A percentile compares a stretch with the other conserved stretches of the same genome.
phyloP scores from a whole-genome alignment of 2,113 vertebrate genomes.

The Gymnarchus niloticus region DNA sequence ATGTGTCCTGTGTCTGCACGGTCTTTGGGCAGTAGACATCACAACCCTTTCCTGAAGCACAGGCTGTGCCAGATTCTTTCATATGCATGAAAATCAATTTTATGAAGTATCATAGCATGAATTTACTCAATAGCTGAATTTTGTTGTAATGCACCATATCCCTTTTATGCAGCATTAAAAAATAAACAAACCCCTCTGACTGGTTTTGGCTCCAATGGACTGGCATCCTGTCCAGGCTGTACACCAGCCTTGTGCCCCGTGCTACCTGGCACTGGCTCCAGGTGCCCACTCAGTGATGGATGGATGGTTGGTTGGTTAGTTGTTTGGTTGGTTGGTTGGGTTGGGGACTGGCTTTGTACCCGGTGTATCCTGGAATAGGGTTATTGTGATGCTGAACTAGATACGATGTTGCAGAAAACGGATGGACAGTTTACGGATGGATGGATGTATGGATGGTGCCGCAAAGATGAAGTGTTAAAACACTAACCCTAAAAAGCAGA shows the following conservation, averaged over 20 bases:
- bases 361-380: background rate
- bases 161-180: background rate
- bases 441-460: background rate
- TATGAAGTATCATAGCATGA: background rate
- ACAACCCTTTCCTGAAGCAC: background rate
- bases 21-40: background rate
- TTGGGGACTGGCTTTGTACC: background rate
- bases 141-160: background rate
- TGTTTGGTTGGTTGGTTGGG: background rate
- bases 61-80: background rate
- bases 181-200: background rate
- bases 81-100: background rate
- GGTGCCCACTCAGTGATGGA: too few relatives aligned
- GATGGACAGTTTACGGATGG: too few relatives aligned
- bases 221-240: background rate
- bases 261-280: background rate
- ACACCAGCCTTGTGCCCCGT: background rate
- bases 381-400: background rate
- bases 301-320: background rate
- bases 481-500: background rate
- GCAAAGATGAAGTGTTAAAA: background rate
- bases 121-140: background rate
- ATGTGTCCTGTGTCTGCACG: background rate
- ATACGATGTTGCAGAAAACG: background rate
- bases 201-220: background rate